Evolutionary conservation across 2,888 invertebrate species (phyloP), one percentile per base, ranked within the genome.

Genomic region (Trichopoda pennipes): DNA sequence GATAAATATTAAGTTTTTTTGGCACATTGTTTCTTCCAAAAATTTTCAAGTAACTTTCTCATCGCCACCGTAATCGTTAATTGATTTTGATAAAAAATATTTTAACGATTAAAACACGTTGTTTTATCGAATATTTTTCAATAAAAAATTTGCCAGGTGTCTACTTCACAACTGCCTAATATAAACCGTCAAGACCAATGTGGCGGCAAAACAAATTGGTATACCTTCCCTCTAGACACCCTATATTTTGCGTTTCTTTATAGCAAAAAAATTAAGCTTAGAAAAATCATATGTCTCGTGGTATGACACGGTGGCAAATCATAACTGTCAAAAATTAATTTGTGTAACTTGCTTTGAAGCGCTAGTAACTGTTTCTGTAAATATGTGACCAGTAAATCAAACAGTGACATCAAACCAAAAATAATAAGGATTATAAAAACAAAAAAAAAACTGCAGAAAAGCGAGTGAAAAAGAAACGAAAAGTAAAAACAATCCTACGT

Each of bases 401-500:
- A 17, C 56, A 49, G 21, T 70, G 58, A 72, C 44, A 73, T 14
- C 6, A n/a, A 63, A 74, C 23, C 63, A 55, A 75, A 51, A 72
- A 60, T 51, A 38, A 23, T 12, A 51, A 42, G 23, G 49, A 60
- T 23, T 14, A 44, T 1, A 12, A 38, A 35, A 21, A 2, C 14
- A 32, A n/a, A 35, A 44, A 47, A 9, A 2, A 14, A 23, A 32
- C 14, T n/a, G 8, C 23, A 14, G 9, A 56, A 64, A 56, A 23
- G 14, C 4, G 3, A 38, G 14, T 6, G 7, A 47, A 23, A 28
- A 3, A 19, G 6, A 56, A 47, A 21, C 3, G 28, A 47, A 53
- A 61, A 42, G 64, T 42, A 12, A 42, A n/a, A 64, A 73, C 53
- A 80, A 80, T 35, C 63, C 64, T 75, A 80, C 53, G 60, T 47